These are phyloP conservation scores for Brachyhypopomus gauderio DNA, from an alignment of 2,113 vertebrate genomes.

Conservation along the genomic window DNA sequence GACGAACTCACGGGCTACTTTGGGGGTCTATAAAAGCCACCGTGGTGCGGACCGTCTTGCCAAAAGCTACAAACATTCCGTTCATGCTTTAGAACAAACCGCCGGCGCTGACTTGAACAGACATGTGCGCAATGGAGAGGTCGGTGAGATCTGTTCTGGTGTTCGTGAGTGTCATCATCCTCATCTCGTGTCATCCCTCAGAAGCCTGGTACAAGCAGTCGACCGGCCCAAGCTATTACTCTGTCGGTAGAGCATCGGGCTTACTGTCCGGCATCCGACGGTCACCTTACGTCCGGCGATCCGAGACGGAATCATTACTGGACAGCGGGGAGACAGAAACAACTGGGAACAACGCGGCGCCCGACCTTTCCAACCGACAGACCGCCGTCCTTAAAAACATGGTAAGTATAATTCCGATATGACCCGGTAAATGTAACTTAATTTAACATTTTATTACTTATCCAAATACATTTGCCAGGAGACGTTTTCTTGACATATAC, in stretches of 20 bases:
- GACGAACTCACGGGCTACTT: constrained; percentile 63
- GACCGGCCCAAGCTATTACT: constrained; percentile 76
- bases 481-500: no score
- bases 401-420: constrained; percentile 67
- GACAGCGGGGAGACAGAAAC: constrained; percentile 58
- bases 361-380: constrained; percentile 30
- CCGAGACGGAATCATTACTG: constrained; percentile 58
- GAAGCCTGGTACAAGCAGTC: constrained; percentile 81
- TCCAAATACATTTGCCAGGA: no score
- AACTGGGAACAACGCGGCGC: constrained; percentile 7
- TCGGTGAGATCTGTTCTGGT: constrained; percentile 63
- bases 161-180: constrained; percentile 73
- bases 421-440: no score
- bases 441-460: no score
- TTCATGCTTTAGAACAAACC: constrained; percentile 3
- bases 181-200: constrained; percentile 71
- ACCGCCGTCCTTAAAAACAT: constrained; percentile 70
- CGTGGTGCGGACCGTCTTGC: constrained; percentile 49
- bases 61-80: constrained; percentile 44
- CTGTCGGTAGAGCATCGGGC: constrained; percentile 83
- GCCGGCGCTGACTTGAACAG: constrained; percentile 41
- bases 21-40: constrained; percentile 70
- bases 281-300: constrained; percentile 72
- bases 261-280: constrained; percentile 79
- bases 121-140: constrained; percentile 64